phyloP scores from a whole-genome alignment of 2,797 vertebrate genomes.

The Acestrorhynchus altus region DNA sequence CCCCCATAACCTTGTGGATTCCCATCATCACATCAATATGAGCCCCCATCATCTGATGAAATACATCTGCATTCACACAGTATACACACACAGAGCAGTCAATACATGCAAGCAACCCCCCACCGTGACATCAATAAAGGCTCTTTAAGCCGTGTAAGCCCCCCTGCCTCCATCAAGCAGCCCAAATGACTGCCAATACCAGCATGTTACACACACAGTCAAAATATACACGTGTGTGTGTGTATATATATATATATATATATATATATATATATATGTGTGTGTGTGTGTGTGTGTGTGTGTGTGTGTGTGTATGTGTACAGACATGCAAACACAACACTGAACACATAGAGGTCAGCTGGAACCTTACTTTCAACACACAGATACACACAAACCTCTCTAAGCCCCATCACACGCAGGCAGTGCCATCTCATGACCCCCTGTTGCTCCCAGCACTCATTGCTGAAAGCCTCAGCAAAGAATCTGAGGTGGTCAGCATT shows the following conservation, averaged over 20 bases:
- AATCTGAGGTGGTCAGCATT: conserved; percentile 42
- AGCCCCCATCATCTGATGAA: conserved; percentile 27
- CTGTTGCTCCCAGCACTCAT: background rate
- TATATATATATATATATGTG: background rate
- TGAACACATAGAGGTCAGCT: background rate
- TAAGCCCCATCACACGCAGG: conserved; percentile 39
- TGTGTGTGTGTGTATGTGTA: background rate
- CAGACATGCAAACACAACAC: background rate
- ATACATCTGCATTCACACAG: conserved; percentile 4
- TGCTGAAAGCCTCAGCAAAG: conserved; percentile 28
- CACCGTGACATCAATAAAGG: conserved; percentile 52
- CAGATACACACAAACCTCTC: conserved; percentile 40
- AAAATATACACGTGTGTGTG: background rate
- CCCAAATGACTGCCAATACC: conserved; percentile 44
- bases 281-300: background rate
- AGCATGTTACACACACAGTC: conserved; percentile 21
- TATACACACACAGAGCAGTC: conserved; percentile 35
- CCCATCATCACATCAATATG: conserved; percentile 23
- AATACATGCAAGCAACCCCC: conserved; percentile 44
- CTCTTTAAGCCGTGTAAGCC: conserved; percentile 56
- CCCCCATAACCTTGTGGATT: conserved; percentile 17
- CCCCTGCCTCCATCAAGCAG: conserved; percentile 45
- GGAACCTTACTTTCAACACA: conserved; percentile 29
- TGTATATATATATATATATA: background rate
- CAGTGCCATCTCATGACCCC: conserved; percentile 10